Evolutionary conservation across 2,113 vertebrate genomes (phyloP).

Genomic region (Mastomys coucha): DNA sequence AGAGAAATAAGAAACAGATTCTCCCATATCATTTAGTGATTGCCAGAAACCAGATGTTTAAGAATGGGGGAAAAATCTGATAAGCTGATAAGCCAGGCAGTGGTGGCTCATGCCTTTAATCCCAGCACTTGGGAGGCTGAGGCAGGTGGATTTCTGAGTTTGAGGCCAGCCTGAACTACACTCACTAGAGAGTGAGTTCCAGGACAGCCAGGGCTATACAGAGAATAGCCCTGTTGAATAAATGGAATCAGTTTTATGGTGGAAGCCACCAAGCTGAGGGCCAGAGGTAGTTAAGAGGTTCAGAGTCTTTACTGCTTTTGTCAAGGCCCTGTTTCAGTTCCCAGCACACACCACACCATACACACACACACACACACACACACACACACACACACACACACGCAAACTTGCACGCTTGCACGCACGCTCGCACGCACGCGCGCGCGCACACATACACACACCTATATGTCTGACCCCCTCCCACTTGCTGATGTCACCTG

Average conservation of each 20-base stretch:
- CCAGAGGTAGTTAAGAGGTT: not conserved
- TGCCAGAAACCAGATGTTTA: not conserved
- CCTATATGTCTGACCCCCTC: not conserved
- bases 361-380: not conserved
- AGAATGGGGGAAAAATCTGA: not conserved
- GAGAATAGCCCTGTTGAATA: not conserved
- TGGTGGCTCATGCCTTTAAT: no score
- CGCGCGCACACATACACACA: not conserved
- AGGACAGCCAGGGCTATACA: no score
- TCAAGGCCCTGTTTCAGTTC: not conserved
- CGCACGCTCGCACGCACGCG: no score
- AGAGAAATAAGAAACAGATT: not conserved
- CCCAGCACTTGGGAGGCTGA: no score
- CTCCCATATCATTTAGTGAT: not conserved
- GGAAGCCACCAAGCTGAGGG: no score
- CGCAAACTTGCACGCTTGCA: no score
- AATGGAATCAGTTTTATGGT: not conserved
- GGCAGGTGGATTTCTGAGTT: no score
- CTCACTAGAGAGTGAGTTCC: no score
- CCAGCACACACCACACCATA: no score
- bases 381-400: not conserved
- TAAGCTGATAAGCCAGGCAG: no score
- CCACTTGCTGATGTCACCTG: not conserved
- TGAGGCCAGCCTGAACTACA: no score
- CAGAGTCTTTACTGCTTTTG: not conserved